Evolutionary conservation across 2,113 vertebrate species (phyloP).

Genomic region (Raphicerus campestris): DNA sequence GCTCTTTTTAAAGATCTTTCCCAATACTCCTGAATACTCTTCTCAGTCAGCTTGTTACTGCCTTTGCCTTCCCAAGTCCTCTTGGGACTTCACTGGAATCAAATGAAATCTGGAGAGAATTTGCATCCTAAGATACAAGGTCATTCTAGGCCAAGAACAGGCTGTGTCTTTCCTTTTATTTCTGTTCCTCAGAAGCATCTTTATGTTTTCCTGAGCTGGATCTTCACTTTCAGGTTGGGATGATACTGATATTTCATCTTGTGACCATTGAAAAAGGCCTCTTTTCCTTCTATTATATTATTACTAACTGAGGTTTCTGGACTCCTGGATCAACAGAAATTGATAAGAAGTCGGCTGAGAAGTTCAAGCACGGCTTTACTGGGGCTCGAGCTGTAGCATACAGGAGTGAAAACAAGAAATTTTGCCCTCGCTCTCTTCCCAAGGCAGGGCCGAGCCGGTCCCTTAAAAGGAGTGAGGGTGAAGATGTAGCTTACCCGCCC

Average conservation of each 20-base stretch:
- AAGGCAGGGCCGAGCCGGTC: fast-evolving
- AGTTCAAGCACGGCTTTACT: no score
- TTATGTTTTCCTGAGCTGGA: neutral
- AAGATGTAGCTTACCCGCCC: neutral
- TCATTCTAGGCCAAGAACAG: neutral
- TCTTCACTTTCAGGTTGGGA: neutral
- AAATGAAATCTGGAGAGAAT: neutral
- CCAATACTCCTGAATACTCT: neutral
- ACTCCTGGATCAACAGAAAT: neutral
- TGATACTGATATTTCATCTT: neutral
- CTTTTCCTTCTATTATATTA: neutral
- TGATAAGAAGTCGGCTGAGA: neutral
- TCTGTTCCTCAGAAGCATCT: neutral
- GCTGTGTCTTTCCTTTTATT: neutral
- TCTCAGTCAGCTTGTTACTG: neutral
- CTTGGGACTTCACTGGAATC: neutral
- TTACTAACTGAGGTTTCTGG: no score
- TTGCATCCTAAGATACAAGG: neutral
- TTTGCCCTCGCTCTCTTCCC: neutral
- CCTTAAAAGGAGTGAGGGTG: neutral
- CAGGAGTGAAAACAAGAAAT: neutral
- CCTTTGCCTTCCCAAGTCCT: neutral
- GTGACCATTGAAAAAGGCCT: neutral
- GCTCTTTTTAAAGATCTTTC: conserved; percentile 16
- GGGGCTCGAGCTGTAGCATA: neutral